These are phyloP conservation scores for Cerastis leucographa DNA, from an alignment of 2,888 invertebrate genomes.

Conservation along the genomic window DNA sequence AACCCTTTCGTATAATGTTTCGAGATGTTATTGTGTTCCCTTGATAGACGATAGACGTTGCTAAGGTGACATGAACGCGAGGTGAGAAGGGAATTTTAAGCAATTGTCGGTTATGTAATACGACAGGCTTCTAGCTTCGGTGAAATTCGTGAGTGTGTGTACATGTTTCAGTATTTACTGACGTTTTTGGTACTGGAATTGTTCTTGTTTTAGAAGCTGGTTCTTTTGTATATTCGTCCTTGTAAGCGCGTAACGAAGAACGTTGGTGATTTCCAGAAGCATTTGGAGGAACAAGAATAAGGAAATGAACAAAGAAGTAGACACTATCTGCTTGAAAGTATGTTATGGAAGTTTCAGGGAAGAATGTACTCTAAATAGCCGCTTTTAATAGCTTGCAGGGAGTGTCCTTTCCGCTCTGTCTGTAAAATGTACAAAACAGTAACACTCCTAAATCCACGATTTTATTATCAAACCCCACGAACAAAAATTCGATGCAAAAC, in stretches of 20 bases:
- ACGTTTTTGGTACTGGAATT: slow-evolving; percentile 7
- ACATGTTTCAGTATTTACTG: slow-evolving; percentile 22
- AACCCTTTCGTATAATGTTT: slow-evolving; percentile 52
- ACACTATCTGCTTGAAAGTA: neutral
- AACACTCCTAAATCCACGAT: neutral
- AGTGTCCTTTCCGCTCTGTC: neutral
- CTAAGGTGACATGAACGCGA: slow-evolving; percentile 55
- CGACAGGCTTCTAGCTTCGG: slow-evolving; percentile 50
- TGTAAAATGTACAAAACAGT: neutral
- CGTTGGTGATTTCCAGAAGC: neutral
- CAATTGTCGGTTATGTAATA: slow-evolving; percentile 50
- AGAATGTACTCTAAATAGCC: too few relatives aligned
- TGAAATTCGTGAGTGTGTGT: slow-evolving; percentile 24
- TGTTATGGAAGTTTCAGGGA: too few relatives aligned
- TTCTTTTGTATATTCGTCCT: neutral
- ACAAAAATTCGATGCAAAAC: slow-evolving; percentile 4
- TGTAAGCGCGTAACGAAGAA: neutral
- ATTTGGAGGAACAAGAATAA: neutral
- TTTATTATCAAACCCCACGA: slow-evolving; percentile 7
- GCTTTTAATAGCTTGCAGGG: too few relatives aligned
- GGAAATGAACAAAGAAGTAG: neutral
- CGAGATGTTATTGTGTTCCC: slow-evolving; percentile 58
- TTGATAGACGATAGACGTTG: slow-evolving; percentile 48
- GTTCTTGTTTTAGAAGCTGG: neutral
- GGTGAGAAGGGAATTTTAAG: slow-evolving; percentile 57